Evolutionary conservation across 2,797 vertebrate species (phyloP).

Genomic region (Smutsia temminckii): DNA sequence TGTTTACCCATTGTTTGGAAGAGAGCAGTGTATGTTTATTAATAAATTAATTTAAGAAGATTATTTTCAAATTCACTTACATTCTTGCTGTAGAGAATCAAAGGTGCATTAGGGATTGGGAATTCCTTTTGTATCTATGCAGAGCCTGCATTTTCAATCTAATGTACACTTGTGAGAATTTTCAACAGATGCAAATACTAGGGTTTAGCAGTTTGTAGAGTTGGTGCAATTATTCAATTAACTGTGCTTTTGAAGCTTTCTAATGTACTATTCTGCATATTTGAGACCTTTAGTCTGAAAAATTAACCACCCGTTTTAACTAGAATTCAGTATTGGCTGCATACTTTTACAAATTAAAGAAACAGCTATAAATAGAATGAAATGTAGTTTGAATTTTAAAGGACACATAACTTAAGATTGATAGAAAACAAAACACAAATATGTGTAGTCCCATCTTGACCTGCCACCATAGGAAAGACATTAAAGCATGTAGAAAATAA

Average conservation of each 20-base stretch:
- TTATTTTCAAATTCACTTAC: constrained; percentile 32
- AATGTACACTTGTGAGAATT: background rate
- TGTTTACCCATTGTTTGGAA: constrained; percentile 26
- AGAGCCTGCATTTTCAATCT: background rate
- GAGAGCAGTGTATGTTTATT: background rate
- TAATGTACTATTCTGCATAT: background rate
- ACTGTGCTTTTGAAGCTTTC: constrained; percentile 1
- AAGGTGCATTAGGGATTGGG: background rate
- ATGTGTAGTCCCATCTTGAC: background rate
- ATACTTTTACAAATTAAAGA: background rate
- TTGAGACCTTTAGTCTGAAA: constrained; percentile 16
- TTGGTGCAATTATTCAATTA: constrained; percentile 57
- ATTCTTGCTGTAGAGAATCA: background rate
- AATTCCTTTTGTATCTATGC: background rate
- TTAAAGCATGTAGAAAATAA: background rate
- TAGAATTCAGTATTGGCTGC: background rate
- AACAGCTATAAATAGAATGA: background rate
- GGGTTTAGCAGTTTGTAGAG: background rate
- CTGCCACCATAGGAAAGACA: background rate
- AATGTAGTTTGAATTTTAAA: constrained; percentile 26
- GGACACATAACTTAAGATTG: background rate
- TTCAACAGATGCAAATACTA: constrained; percentile 13
- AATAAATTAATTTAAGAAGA: background rate
- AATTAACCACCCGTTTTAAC: constrained; percentile 17
- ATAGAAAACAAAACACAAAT: background rate